Percentiles rank a stretch among this genome's conserved stretches.
phyloP scores from a whole-genome alignment of 2,113 vertebrate species.

The Erpornis zantholeuca region DNA sequence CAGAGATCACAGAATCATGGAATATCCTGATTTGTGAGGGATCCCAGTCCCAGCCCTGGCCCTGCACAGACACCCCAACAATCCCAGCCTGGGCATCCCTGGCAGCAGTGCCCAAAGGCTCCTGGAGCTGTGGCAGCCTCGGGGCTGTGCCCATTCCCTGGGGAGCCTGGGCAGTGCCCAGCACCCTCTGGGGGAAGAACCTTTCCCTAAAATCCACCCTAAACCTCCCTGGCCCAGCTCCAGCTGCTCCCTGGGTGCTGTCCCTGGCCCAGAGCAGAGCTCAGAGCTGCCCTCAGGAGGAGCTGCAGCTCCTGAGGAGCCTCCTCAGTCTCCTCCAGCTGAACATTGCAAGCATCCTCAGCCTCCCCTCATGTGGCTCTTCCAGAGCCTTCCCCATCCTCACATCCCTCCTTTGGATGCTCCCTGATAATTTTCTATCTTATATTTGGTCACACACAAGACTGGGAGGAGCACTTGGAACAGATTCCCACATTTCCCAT shows the following conservation, averaged over 20 bases:
- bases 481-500: background rate
- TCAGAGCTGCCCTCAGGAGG: rapidly evolving
- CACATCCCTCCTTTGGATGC: background rate
- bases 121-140: background rate
- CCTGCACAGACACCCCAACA: background rate
- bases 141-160: background rate
- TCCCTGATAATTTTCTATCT: background rate
- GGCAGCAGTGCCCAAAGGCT: background rate
- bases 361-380: background rate
- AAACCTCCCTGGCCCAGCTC: background rate
- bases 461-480: background rate
- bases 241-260: background rate
- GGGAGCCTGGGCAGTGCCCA: background rate
- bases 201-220: rapidly evolving
- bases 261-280: background rate
- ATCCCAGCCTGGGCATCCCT: background rate
- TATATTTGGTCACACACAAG: background rate
- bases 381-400: background rate
- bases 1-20: background rate
- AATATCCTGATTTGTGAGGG: background rate
- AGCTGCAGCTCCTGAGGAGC: background rate
- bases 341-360: background rate
- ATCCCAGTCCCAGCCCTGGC: rapidly evolving
- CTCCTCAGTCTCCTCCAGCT: background rate
- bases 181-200: background rate